Evolutionary conservation across 1,140 invertebrate genomes (phyloP).

Genomic region (Nylanderia fulva): DNA sequence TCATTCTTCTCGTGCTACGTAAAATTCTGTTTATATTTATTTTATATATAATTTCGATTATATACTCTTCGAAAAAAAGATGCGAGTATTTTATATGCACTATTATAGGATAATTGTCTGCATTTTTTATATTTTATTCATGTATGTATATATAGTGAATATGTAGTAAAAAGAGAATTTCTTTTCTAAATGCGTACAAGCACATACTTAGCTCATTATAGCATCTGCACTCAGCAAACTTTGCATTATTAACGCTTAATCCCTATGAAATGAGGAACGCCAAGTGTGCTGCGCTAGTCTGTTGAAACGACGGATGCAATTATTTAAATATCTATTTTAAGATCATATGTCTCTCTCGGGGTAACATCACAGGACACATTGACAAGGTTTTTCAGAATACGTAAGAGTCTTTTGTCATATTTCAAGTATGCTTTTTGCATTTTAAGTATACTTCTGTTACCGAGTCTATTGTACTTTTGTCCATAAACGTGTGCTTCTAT

Average conservation of each 20-base stretch:
- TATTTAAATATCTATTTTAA: slow-evolving; percentile 49
- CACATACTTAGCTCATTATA: neutral
- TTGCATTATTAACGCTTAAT: slow-evolving; percentile 42
- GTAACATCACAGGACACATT: neutral
- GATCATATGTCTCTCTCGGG: neutral
- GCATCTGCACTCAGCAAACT: neutral
- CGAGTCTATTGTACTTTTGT: neutral
- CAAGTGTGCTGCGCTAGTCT: neutral
- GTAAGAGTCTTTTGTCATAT: neutral
- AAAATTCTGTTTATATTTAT: neutral
- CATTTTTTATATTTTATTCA: too few relatives aligned
- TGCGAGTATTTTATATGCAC: neutral
- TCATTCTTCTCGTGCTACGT: neutral
- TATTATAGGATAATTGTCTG: too few relatives aligned
- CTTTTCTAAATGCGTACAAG: slow-evolving; percentile 9
- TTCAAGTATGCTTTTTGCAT: neutral
- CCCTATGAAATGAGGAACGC: slow-evolving; percentile 26
- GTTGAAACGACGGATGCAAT: slow-evolving; percentile 33
- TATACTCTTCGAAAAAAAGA: neutral
- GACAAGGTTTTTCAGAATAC: neutral
- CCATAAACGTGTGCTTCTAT: neutral
- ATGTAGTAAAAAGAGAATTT: slow-evolving; percentile 4
- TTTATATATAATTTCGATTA: neutral
- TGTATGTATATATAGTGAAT: too few relatives aligned
- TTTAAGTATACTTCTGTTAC: neutral